These are phyloP conservation scores for Psettodes erumei DNA, from an alignment of 2,113 vertebrate species.

Conservation along the genomic window DNA sequence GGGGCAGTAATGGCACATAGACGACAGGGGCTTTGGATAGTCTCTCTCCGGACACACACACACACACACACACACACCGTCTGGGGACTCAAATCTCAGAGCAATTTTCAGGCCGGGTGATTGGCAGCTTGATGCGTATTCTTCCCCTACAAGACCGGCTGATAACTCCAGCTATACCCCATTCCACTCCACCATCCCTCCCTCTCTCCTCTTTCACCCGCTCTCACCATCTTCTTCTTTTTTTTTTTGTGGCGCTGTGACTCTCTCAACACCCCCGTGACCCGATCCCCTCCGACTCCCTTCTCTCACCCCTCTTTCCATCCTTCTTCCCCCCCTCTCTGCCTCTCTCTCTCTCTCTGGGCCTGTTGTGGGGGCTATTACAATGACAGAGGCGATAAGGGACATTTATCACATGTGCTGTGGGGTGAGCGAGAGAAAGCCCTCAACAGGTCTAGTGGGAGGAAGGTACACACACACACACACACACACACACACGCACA, in stretches of 20 bases:
- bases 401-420: slow-evolving; percentile 85
- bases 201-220: slow-evolving; percentile 59
- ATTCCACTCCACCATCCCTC: slow-evolving; percentile 72
- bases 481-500: slow-evolving; percentile 29
- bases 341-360: slow-evolving; percentile 62
- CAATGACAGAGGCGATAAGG: slow-evolving; percentile 88
- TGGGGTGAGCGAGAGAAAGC: slow-evolving; percentile 82
- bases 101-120: slow-evolving; percentile 87
- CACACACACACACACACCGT: slow-evolving; percentile 70
- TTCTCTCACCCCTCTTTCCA: slow-evolving; percentile 36
- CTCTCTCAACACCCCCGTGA: slow-evolving; percentile 47
- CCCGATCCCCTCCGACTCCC: slow-evolving; percentile 12
- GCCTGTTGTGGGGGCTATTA: slow-evolving; percentile 87
- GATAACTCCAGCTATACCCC: slow-evolving; percentile 84
- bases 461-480: slow-evolving; percentile 35
- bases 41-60: slow-evolving; percentile 43
- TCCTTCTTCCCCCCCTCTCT: slow-evolving; percentile 23
- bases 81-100: slow-evolving; percentile 90
- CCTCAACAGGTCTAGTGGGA: slow-evolving; percentile 84
- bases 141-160: slow-evolving; percentile 81
- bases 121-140: slow-evolving; percentile 89
- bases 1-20: slow-evolving; percentile 73
- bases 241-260: slow-evolving; percentile 30
- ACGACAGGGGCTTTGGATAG: slow-evolving; percentile 72
- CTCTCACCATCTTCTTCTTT: slow-evolving; percentile 44